phyloP scores from a whole-genome alignment of 2,888 invertebrate genomes.

The Microctonus aethiopoides region DNA sequence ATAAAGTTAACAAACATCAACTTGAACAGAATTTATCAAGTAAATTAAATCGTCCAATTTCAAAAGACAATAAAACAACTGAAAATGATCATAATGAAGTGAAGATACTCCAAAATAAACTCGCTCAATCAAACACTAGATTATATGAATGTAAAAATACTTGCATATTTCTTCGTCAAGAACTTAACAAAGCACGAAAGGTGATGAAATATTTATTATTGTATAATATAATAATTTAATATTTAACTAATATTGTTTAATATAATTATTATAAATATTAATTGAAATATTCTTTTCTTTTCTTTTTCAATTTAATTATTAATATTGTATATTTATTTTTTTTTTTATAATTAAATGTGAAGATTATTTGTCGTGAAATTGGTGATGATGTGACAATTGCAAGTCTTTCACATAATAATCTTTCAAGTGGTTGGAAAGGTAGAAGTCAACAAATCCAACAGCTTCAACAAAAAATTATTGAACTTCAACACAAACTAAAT shows the following conservation, averaged over 20 bases:
- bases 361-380: conserved; percentile 78
- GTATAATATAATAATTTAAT: conserved; percentile 42
- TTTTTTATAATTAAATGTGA: conserved; percentile 6
- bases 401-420: conserved; percentile 68
- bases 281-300: neutral
- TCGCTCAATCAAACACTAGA: conserved; percentile 72
- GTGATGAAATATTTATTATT: no score
- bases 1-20: conserved; percentile 62
- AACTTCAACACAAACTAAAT: conserved; percentile 75
- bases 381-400: conserved; percentile 78
- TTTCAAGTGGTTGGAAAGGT: conserved; percentile 78
- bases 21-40: conserved; percentile 70
- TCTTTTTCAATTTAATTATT: no score
- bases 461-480: conserved; percentile 76
- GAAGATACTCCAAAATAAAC: conserved; percentile 73
- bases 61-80: conserved; percentile 57
- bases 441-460: conserved; percentile 80
- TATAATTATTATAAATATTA: no score
- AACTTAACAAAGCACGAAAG: conserved; percentile 78
- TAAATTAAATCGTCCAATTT: conserved; percentile 69
- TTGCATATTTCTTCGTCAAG: conserved; percentile 77
- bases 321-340: neutral
- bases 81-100: conserved; percentile 69
- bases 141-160: conserved; percentile 78
- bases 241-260: no score